Percentiles rank a stretch among this genome's conserved stretches.
phyloP scores from a whole-genome alignment of 1,140 invertebrate genomes.

The Macrosteles quadrilineatus region DNA sequence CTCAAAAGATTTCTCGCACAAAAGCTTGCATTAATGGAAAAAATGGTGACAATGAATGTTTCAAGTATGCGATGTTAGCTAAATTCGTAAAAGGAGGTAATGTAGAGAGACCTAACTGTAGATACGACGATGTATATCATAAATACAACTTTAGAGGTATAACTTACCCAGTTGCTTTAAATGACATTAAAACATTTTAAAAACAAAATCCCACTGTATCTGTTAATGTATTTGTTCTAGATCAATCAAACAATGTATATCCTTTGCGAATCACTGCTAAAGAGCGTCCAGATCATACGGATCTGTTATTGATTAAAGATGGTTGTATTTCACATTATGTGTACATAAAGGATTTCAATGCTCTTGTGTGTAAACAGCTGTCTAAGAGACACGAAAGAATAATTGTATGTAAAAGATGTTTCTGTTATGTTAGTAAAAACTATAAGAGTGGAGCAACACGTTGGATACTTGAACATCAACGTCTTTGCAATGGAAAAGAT shows the following conservation, averaged over 20 bases:
- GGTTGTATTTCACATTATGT: slow-evolving; percentile 13
- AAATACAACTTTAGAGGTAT: slow-evolving; percentile 17
- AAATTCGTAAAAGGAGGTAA: slow-evolving; percentile 7
- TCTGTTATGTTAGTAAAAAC: not conserved
- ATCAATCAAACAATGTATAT: not conserved
- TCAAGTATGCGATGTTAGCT: slow-evolving; percentile 1
- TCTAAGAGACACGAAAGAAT: not conserved
- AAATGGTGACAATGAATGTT: slow-evolving; percentile 19
- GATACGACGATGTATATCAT: not conserved
- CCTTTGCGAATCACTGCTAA: slow-evolving; percentile 8
- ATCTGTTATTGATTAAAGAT: slow-evolving; percentile 14
- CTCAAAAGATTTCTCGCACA: not conserved
- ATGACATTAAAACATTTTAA: slow-evolving; percentile 16
- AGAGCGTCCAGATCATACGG: slow-evolving; percentile 2
- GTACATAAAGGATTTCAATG: slow-evolving; percentile 19
- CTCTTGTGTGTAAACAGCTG: not conserved
- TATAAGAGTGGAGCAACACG: not conserved
- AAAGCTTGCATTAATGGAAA: not conserved
- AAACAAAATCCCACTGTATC: slow-evolving; percentile 22
- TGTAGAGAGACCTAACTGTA: not conserved
- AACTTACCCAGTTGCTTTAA: not conserved
- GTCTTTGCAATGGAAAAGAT: too few species aligned
- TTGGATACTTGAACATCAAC: not conserved
- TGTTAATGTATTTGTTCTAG: slow-evolving; percentile 24
- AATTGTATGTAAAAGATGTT: not conserved